phyloP scores from a whole-genome alignment of 2,888 invertebrate genomes.

The Drosophila aldrichi region DNA sequence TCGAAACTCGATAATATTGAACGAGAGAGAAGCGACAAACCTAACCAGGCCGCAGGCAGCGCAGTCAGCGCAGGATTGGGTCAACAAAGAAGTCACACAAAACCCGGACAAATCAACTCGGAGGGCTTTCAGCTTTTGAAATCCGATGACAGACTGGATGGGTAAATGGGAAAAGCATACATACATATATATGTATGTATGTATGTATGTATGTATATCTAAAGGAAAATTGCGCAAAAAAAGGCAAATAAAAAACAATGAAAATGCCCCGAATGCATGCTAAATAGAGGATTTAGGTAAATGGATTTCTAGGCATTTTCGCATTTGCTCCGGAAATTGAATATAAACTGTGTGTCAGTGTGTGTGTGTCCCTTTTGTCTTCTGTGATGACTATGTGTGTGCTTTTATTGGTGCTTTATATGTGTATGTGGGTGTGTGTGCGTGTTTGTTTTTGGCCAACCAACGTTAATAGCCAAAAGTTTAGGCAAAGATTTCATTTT shows the following conservation, averaged over 20 bases:
- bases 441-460: constrained; percentile 32
- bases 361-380: constrained; percentile 41
- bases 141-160: constrained; percentile 64
- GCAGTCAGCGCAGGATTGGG: constrained; percentile 43
- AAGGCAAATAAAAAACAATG: constrained; percentile 73
- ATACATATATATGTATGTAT: not conserved
- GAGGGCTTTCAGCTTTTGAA: constrained; percentile 67
- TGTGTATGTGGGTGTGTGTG: constrained; percentile 14
- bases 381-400: constrained; percentile 32
- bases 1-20: constrained; percentile 78
- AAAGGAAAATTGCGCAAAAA: constrained; percentile 40
- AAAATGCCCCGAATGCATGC: constrained; percentile 81
- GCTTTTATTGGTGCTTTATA: constrained; percentile 14
- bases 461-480: constrained; percentile 73
- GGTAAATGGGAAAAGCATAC: constrained; percentile 8
- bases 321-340: constrained; percentile 75
- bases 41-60: constrained; percentile 33
- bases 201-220: not conserved
- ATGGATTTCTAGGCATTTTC: constrained; percentile 82
- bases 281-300: constrained; percentile 83
- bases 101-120: constrained; percentile 64
- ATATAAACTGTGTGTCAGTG: constrained; percentile 64
- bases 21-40: constrained; percentile 37
- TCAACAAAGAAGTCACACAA: constrained; percentile 49
- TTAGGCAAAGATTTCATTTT: constrained; percentile 78